Percentiles rank a stretch among this genome's conserved stretches.
phyloP scores from a whole-genome alignment of 1,140 invertebrate species.

The Drosophila lini region DNA sequence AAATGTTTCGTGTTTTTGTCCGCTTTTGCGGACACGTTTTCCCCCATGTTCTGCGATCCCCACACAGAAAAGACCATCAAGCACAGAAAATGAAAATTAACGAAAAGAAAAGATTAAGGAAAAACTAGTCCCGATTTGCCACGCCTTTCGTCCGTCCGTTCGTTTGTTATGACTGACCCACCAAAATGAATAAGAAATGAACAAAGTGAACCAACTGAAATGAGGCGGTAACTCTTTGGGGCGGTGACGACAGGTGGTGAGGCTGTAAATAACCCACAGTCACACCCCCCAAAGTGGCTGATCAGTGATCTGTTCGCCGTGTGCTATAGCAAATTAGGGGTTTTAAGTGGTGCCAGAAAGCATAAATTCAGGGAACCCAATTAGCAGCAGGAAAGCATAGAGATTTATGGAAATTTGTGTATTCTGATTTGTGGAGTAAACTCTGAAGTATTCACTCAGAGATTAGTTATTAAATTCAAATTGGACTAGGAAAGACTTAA shows the following conservation, averaged over 20 bases:
- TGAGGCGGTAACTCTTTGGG: constrained; percentile 15
- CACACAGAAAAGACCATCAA: constrained; percentile 26
- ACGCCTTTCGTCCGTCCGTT: constrained; percentile 49
- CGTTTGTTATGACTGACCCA: constrained; percentile 54
- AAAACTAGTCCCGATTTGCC: constrained; percentile 45
- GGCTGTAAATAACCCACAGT: constrained; percentile 57
- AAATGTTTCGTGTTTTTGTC: constrained; percentile 68
- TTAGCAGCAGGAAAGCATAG: background rate
- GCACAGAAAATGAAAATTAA: constrained; percentile 20
- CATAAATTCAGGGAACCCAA: constrained; percentile 21
- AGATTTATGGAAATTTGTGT: background rate
- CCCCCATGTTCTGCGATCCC: constrained; percentile 63
- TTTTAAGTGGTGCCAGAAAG: constrained; percentile 22
- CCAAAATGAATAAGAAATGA: constrained; percentile 15
- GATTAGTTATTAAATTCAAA: background rate
- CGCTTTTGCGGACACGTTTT: constrained; percentile 56
- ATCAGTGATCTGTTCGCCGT: constrained; percentile 32
- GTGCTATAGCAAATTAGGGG: constrained; percentile 65
- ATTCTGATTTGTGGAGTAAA: constrained; percentile 1
- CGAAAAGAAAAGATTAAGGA: constrained; percentile 7
- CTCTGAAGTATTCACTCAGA: background rate
- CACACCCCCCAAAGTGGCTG: constrained; percentile 15
- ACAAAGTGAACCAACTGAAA: background rate
- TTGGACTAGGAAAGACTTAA: too few relatives aligned
- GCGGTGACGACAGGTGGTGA: constrained; percentile 65